Percentiles rank a stretch among this genome's conserved stretches.
phyloP scores from a whole-genome alignment of 2,888 invertebrate species.

The Melieria crassipennis region DNA sequence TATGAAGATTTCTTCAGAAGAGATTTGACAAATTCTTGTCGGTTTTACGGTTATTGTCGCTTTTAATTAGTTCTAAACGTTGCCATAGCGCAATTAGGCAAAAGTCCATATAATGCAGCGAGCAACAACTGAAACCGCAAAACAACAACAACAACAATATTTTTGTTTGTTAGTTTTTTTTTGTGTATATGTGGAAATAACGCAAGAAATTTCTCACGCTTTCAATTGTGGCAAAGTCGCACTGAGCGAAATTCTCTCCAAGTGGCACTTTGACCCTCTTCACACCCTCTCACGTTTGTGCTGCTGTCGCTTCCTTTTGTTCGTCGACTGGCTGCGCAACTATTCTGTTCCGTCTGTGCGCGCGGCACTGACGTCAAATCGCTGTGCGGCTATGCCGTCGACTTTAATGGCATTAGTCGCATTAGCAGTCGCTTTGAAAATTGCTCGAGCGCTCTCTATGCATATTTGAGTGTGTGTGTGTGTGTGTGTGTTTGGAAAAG shows the following conservation, averaged over 20 bases:
- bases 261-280: conserved; percentile 9
- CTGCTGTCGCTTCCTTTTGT: conserved; percentile 9
- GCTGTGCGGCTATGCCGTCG: not conserved
- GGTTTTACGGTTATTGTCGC: conserved; percentile 26
- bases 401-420: conserved; percentile 31
- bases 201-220: conserved; percentile 23
- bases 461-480: not conserved
- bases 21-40: conserved; percentile 25
- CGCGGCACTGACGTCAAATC: conserved; percentile 19
- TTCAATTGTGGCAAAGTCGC: conserved; percentile 17
- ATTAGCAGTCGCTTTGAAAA: conserved; percentile 29
- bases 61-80: conserved; percentile 27
- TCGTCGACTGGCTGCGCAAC: conserved; percentile 3
- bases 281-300: conserved; percentile 7
- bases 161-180: too few relatives aligned
- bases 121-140: not conserved
- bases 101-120: not conserved
- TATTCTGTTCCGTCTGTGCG: not conserved
- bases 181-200: too few relatives aligned
- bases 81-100: conserved; percentile 14
- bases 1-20: not conserved
- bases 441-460: conserved; percentile 2
- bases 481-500: not conserved
- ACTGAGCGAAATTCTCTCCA: not conserved
- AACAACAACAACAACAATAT: not conserved